Evolutionary conservation across 2,888 invertebrate genomes (phyloP).

Genomic region (Macaria liturata): DNA sequence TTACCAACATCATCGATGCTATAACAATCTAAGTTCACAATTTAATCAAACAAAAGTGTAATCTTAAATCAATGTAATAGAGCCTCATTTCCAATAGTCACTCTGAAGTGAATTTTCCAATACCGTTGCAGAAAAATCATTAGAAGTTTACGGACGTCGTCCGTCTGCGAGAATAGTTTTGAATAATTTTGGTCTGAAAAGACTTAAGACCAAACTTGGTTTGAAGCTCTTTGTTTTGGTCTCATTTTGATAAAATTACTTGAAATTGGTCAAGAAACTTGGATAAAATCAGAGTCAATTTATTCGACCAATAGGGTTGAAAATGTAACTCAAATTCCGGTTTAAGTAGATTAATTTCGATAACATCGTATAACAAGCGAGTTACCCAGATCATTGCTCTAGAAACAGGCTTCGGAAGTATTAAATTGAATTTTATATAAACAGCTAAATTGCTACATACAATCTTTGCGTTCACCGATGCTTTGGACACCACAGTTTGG

Average conservation of each 20-base stretch:
- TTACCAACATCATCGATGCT: constrained; percentile 53
- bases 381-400: constrained; percentile 7
- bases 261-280: background rate
- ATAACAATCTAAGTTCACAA: constrained; percentile 46
- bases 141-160: constrained; percentile 49
- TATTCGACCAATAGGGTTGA: too few relatives aligned
- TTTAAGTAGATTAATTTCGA: constrained; percentile 5
- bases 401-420: constrained; percentile 12
- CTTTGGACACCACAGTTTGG: constrained; percentile 10
- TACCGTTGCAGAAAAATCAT: constrained; percentile 49
- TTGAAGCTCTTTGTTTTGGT: constrained; percentile 3
- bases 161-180: constrained; percentile 42
- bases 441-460: constrained; percentile 34
- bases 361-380: constrained; percentile 21
- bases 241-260: background rate
- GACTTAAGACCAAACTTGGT: constrained; percentile 4
- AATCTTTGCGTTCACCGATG: constrained; percentile 24
- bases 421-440: constrained; percentile 34
- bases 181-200: constrained; percentile 42
- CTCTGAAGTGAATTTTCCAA: constrained; percentile 38
- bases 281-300: background rate
- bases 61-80: constrained; percentile 25
- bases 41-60: constrained; percentile 35
- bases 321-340: constrained; percentile 3
- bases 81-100: constrained; percentile 29